Evolutionary conservation across 1,140 invertebrate species (phyloP), one percentile per base, ranked within the genome.

Genomic region (Hirudo medicinalis): DNA sequence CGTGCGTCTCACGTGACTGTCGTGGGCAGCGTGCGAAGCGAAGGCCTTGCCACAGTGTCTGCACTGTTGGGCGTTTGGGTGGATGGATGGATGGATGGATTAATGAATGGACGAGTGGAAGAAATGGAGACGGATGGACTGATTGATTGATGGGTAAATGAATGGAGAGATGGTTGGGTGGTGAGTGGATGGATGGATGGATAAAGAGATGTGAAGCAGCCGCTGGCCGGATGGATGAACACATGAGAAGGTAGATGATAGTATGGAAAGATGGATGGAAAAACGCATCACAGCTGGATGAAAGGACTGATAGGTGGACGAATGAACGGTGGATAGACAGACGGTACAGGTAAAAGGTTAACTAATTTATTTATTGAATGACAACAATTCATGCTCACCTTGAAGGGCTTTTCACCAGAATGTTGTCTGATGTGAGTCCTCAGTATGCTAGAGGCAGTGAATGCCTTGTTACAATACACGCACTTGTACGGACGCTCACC

Each of bases 391-490:
- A 5, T n/a, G 19, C 8, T 36, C 88, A 85, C 17, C 80, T 87
- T 86, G 81, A 88, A 89, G 0, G 90, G 91, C 77, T 90, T 89
- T 74, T 88, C 85, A 70, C 91, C 90, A 0, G 93, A 97, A 80
- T 97, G 91, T 20, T 88, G 89, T 79, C 91, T 87, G 74, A 90
- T 85, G 85, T 80, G 89, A 85, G 86, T 91, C 87, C 82, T 67
- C 83, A 86, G 88, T 79, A 94, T 94, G 78, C 93, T 92, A 78
- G 92, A 92, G 29, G 91, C 86, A 70, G 92, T 93, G 80, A 97
- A 96, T 78, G 91, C 89, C 67, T 91, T 90, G 36, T 91, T 92
- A 80, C 93, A 96, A 79, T 91, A 89, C 77, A 94, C 93, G 75
- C 81, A 82, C 72, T 81, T 81, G 74, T 82, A 82, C 3, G 81